phyloP scores from a whole-genome alignment of 1,140 invertebrate species.

The Solenopsis invicta region DNA sequence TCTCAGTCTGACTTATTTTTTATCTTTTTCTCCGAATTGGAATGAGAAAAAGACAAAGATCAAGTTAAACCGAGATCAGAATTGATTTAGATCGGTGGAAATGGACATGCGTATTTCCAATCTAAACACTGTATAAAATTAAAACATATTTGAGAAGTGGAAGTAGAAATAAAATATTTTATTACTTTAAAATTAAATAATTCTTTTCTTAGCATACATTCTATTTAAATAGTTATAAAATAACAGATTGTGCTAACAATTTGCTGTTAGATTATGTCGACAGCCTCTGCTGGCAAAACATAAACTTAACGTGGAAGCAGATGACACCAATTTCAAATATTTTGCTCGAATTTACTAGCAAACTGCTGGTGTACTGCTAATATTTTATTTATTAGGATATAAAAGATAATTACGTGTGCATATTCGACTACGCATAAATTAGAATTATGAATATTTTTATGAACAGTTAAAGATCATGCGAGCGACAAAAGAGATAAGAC shows the following conservation, averaged over 20 bases:
- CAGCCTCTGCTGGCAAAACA: background rate
- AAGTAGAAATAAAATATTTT: too few species aligned
- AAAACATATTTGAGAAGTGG: too few species aligned
- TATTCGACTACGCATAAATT: constrained; percentile 3
- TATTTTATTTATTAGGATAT: background rate
- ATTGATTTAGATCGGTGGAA: too few species aligned
- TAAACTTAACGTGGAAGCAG: background rate
- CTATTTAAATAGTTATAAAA: background rate
- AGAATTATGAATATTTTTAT: background rate
- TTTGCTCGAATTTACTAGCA: background rate
- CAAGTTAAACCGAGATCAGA: too few species aligned
- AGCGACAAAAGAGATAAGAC: background rate
- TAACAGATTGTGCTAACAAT: background rate
- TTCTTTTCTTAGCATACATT: background rate
- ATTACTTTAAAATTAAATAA: too few species aligned
- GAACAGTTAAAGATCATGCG: background rate
- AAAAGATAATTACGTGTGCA: background rate
- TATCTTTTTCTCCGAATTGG: too few species aligned
- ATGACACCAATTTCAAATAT: background rate
- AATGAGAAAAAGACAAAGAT: too few species aligned
- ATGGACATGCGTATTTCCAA: too few species aligned
- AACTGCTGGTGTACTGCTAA: background rate
- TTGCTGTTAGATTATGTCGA: background rate
- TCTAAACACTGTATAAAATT: too few species aligned
- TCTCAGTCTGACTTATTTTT: too few species aligned